Base-by-base conservation (phyloP, 1,140 invertebrate species). In the Drosophila sp. region DNA sequence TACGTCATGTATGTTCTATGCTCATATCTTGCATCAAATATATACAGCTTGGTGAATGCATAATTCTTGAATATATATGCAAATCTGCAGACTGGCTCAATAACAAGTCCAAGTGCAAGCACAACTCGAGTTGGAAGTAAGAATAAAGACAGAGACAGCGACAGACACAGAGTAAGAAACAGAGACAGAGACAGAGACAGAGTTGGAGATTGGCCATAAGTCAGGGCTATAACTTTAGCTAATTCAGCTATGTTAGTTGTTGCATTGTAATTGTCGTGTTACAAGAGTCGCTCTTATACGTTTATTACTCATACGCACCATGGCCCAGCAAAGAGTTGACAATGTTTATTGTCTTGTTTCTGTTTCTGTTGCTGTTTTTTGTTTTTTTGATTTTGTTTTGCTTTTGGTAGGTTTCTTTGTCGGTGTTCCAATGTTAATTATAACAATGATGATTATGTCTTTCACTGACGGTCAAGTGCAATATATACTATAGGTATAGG, bases 231-330 rank as follows among this genome's bases (percentile, higher is more conserved):
- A 4, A 25, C 6, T 56, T 21, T 40, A 11, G 21, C 21, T 29
- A 6, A 4, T 29, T 29, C 27, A 53, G 50, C 32, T 53, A n/a
- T n/a, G n/a, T n/a, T n/a, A 29, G 50, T 38, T 36, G n/a, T 16
- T 9, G 56, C 29, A 29, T 59, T 80, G 81, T 87, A 86, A 86
- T 81, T 64, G 71, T 63, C 74, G 59, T 76, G 72, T 78, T 81
- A 87, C 70, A 87, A 21, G 21, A 21, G 1, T 21, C 21, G 21
- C 8, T 61, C 46, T 62, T 72, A 63, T 27, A 57, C 62, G 64
- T 63, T 50, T 56, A 81, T 78, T 63, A 78, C 78, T 76, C 82
- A 86, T 87, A 87, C 82, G 82, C 78, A 59, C 7, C 29, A 82
- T 78, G 61, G 21, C 32, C 58, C 58, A 45, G 21, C 18, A 43